Conservation (phyloP, 2,888 invertebrate species). For the Agrochola litura region DNA sequence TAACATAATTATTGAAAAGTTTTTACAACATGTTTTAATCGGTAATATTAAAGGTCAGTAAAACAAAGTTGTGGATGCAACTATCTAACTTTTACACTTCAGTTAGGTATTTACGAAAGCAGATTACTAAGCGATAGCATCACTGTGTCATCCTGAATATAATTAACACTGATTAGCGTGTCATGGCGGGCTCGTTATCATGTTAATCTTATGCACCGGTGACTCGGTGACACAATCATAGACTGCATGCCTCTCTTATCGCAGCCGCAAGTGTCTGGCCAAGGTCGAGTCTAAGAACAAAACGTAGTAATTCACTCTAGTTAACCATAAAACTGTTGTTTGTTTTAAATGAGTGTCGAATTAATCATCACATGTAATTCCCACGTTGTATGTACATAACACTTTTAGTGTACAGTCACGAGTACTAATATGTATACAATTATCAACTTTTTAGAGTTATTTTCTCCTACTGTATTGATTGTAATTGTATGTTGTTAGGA, state of each 20-base stretch:
- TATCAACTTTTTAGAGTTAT: too few species aligned
- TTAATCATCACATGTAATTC: constrained; percentile 49
- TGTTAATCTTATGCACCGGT: constrained; percentile 80
- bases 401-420: constrained; percentile 10
- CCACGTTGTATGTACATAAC: constrained; percentile 25
- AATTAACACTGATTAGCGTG: constrained; percentile 69
- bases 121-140: constrained; percentile 54
- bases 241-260: constrained; percentile 79
- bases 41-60: constrained; percentile 5
- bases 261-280: constrained; percentile 63
- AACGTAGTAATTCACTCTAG: constrained; percentile 38
- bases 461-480: too few species aligned
- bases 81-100: constrained; percentile 7
- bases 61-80: constrained; percentile 15
- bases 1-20: constrained; percentile 4
- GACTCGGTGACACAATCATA: constrained; percentile 70
- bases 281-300: constrained; percentile 74
- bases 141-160: constrained; percentile 51
- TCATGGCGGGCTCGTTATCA: constrained; percentile 73
- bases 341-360: constrained; percentile 28
- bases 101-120: constrained; percentile 12
- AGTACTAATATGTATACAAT: too few species aligned
- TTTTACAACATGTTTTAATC: constrained; percentile 5
- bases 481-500: too few species aligned
- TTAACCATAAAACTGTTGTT: constrained; percentile 37